Evolutionary conservation across 2,797 vertebrate genomes (phyloP).

Genomic region (Crypturellus tataupa): DNA sequence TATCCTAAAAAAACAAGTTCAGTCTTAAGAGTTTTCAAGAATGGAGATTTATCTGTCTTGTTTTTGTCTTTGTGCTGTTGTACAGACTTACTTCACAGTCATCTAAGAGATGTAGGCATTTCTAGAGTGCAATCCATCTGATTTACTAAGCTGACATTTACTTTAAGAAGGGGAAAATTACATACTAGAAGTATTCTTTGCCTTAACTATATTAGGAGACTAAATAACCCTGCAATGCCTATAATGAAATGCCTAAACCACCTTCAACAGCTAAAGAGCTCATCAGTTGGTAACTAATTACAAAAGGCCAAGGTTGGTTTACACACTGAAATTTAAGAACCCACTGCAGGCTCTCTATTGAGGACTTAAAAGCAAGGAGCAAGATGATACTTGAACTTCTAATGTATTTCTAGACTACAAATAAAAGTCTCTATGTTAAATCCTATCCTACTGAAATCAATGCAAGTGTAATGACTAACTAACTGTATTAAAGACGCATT

Average conservation of each 20-base stretch:
- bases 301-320: not conserved
- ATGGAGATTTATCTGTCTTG: not conserved
- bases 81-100: not conserved
- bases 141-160: not conserved
- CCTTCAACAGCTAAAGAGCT: not conserved
- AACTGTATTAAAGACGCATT: not conserved
- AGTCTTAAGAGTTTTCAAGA: not conserved
- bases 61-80: not conserved
- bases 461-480: not conserved
- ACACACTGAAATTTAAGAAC: not conserved
- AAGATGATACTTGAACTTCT: not conserved
- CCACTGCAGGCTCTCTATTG: not conserved
- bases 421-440: not conserved
- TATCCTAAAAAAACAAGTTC: not conserved
- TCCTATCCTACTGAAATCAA: not conserved
- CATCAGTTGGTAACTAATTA: not conserved
- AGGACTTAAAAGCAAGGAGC: not conserved
- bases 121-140: not conserved
- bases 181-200: not conserved
- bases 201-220: not conserved
- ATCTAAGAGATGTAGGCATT: not conserved
- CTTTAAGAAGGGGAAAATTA: not conserved
- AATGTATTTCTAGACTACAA: not conserved
- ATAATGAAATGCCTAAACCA: accelerated
- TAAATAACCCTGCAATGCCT: not conserved